These are phyloP conservation scores for Pogonomyrmex californicus DNA, from an alignment of 1,140 invertebrate genomes.

Conservation along the genomic window DNA sequence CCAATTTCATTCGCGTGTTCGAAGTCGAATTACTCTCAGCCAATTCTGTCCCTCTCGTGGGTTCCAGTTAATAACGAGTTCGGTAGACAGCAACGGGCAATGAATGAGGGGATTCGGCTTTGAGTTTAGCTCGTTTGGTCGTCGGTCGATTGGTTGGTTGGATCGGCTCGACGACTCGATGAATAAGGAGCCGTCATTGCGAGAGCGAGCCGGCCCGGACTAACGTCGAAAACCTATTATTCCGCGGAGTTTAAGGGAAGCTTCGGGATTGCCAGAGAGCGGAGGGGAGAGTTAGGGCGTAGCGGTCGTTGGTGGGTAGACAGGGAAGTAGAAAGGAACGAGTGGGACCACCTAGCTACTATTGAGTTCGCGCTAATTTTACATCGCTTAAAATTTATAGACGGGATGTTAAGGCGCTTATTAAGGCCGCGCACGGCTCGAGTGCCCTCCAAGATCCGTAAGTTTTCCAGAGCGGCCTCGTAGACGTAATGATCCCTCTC, in stretches of 20 bases:
- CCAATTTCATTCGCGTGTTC: conserved; percentile 76
- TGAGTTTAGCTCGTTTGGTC: conserved; percentile 2
- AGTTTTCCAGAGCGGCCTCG: conserved; percentile 49
- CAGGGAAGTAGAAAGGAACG: not conserved
- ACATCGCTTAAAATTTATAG: conserved; percentile 81
- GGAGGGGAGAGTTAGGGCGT: not conserved
- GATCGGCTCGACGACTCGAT: conserved; percentile 39
- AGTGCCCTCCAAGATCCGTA: conserved; percentile 49
- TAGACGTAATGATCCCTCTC: conserved; percentile 51
- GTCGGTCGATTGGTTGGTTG: conserved; percentile 14
- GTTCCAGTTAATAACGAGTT: conserved; percentile 72
- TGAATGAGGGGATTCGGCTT: not conserved
- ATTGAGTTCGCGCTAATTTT: conserved; percentile 76
- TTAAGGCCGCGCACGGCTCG: conserved; percentile 74
- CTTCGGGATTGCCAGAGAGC: not conserved
- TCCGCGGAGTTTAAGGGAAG: conserved; percentile 61
- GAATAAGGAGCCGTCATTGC: conserved; percentile 53
- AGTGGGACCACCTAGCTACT: conserved; percentile 6
- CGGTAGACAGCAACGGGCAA: conserved; percentile 58
- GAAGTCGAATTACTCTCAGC: conserved; percentile 72
- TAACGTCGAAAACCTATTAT: conserved; percentile 73
- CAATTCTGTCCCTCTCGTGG: conserved; percentile 41
- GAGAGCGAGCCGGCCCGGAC: conserved; percentile 12
- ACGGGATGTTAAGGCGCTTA: conserved; percentile 81
- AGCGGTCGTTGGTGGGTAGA: not conserved